These are phyloP conservation scores for Drosophila lini DNA, from an alignment of 1,140 invertebrate genomes.

Conservation along the genomic window DNA sequence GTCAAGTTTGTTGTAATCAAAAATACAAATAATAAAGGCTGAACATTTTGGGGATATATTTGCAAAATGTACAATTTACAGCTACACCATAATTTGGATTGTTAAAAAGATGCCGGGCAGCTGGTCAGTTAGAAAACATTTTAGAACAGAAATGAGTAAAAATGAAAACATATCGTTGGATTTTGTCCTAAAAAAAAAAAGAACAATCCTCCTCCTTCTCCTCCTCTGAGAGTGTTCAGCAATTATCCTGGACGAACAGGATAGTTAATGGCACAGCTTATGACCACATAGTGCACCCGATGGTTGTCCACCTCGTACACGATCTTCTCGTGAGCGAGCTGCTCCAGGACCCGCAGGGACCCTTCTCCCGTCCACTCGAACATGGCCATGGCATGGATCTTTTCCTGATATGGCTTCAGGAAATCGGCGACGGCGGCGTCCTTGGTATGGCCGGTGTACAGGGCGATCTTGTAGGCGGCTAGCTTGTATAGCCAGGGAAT, in stretches of 20 bases:
- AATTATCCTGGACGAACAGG: neutral
- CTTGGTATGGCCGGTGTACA: neutral
- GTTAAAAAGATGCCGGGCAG: neutral
- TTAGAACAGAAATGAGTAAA: neutral
- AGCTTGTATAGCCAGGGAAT: slow-evolving; percentile 33
- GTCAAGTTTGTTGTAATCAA: slow-evolving; percentile 1
- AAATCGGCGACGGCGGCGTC: too few species aligned
- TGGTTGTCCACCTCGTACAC: neutral
- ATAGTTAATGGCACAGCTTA: neutral
- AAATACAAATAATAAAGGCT: neutral
- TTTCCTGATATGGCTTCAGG: neutral
- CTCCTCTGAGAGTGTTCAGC: neutral
- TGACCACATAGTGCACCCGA: neutral
- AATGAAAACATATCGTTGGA: neutral
- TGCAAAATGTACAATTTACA: slow-evolving; percentile 5
- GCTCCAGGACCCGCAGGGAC: neutral
- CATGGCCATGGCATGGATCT: neutral
- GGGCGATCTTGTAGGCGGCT: slow-evolving; percentile 15
- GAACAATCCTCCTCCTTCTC: neutral
- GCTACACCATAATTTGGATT: slow-evolving; percentile 7
- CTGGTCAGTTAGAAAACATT: slow-evolving; percentile 10
- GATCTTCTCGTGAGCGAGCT: neutral
- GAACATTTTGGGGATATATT: neutral
- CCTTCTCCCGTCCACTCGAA: neutral
- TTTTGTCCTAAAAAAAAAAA: neutral